These are phyloP conservation scores for Microdon myrmicae DNA, from an alignment of 2,888 invertebrate genomes.

Conservation along the genomic window DNA sequence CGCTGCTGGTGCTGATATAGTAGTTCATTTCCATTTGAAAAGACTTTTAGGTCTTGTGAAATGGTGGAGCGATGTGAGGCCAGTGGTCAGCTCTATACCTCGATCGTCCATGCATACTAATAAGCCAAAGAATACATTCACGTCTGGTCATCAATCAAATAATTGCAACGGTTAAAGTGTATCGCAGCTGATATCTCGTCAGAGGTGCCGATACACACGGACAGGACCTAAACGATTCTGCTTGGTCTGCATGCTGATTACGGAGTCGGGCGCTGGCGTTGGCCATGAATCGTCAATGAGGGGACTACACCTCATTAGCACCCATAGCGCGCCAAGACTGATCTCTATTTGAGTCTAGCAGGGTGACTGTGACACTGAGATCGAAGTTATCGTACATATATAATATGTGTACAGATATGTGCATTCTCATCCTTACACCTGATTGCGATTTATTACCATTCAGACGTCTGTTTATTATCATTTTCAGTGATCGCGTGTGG, in stretches of 20 bases:
- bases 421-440: conserved; percentile 34
- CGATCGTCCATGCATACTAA: no score
- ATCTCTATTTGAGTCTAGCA: conserved; percentile 2
- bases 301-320: conserved; percentile 15
- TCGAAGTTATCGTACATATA: no score
- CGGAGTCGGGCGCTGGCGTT: conserved; percentile 16
- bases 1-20: no score
- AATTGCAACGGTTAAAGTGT: no score
- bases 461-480: conserved; percentile 6
- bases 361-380: background rate
- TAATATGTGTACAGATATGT: conserved; percentile 12
- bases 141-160: no score
- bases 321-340: conserved; percentile 12
- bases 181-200: no score
- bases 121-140: no score
- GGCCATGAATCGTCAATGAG: conserved; percentile 29
- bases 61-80: no score
- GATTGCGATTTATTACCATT: conserved; percentile 31
- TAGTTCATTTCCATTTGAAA: no score
- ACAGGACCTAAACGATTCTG: conserved; percentile 37
- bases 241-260: conserved; percentile 24
- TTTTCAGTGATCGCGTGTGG: conserved; percentile 3
- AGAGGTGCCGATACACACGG: conserved; percentile 3
- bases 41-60: no score
- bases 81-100: no score